A percentile compares a stretch with the other conserved stretches of the same genome.
These are phyloP conservation scores for Labeo calbasu DNA, from an alignment of 2,797 vertebrate genomes.

Conservation along the genomic window DNA sequence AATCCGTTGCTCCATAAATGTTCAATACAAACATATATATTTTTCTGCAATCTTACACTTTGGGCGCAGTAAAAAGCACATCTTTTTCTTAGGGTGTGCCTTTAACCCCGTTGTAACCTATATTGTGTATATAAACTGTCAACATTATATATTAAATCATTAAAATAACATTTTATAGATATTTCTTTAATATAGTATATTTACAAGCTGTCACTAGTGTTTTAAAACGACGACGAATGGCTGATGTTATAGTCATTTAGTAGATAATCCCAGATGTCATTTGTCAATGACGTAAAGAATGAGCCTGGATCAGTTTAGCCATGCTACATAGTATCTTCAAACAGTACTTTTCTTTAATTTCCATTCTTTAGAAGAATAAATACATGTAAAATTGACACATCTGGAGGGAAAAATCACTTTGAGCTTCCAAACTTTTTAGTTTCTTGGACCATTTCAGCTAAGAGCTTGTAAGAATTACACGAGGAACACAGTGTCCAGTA, in stretches of 20 bases:
- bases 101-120: too few relatives aligned
- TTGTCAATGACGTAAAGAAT: neutral
- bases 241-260: neutral
- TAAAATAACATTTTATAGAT: neutral
- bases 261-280: constrained; percentile 14
- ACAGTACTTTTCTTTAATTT: neutral
- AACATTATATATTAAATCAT: neutral
- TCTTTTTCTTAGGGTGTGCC: too few relatives aligned
- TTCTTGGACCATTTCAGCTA: constrained; percentile 68
- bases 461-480: constrained; percentile 74
- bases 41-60: too few relatives aligned
- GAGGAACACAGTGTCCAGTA: constrained; percentile 76
- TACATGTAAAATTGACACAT: neutral
- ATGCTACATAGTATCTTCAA: neutral
- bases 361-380: neutral
- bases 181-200: neutral
- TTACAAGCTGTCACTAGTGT: neutral
- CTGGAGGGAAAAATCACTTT: neutral
- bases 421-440: constrained; percentile 62
- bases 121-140: too few relatives aligned
- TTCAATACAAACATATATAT: too few relatives aligned
- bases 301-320: neutral
- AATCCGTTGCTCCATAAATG: too few relatives aligned
- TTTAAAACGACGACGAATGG: neutral
- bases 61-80: too few relatives aligned